These are phyloP conservation scores for Pangasius krempfi DNA, from an alignment of 2,797 vertebrate species.

Conservation along the genomic window DNA sequence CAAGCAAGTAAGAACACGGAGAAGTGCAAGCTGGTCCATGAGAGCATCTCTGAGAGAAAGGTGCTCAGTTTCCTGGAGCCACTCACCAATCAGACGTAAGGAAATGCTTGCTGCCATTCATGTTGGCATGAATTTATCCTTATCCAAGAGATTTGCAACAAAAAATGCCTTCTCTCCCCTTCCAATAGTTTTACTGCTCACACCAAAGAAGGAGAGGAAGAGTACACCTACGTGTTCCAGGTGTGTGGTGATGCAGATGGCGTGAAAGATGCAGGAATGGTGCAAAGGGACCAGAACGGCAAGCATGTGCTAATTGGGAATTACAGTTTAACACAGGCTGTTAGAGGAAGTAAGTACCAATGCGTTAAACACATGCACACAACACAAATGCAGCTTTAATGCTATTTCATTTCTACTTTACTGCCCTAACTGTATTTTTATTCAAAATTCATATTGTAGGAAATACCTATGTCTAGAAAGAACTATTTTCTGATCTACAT, in stretches of 20 bases:
- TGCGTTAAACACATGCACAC: background rate
- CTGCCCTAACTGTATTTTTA: background rate
- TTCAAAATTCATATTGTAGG: background rate
- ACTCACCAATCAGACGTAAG: slow-evolving; percentile 71
- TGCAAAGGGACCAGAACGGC: slow-evolving; percentile 72
- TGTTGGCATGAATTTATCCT: background rate
- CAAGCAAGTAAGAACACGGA: slow-evolving; percentile 53
- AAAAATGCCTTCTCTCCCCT: slow-evolving; percentile 4
- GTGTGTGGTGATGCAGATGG: slow-evolving; percentile 84
- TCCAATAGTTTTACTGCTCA: slow-evolving; percentile 65
- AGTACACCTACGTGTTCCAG: slow-evolving; percentile 83
- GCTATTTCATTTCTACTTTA: background rate
- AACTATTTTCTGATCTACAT: background rate
- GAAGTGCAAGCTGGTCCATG: slow-evolving; percentile 62
- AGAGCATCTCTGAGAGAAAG: slow-evolving; percentile 38
- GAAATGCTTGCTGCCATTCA: background rate
- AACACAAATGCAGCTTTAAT: background rate
- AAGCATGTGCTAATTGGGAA: slow-evolving; percentile 74
- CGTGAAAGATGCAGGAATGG: slow-evolving; percentile 74
- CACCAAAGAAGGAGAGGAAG: slow-evolving; percentile 15
- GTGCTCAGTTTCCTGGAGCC: slow-evolving; percentile 67
- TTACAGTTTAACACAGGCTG: slow-evolving; percentile 79
- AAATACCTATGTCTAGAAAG: background rate
- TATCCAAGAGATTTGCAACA: background rate
- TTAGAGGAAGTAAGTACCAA: slow-evolving; percentile 84